These are phyloP conservation scores for Laupala kohalensis DNA, from an alignment of 1,140 invertebrate species.

Conservation along the genomic window DNA sequence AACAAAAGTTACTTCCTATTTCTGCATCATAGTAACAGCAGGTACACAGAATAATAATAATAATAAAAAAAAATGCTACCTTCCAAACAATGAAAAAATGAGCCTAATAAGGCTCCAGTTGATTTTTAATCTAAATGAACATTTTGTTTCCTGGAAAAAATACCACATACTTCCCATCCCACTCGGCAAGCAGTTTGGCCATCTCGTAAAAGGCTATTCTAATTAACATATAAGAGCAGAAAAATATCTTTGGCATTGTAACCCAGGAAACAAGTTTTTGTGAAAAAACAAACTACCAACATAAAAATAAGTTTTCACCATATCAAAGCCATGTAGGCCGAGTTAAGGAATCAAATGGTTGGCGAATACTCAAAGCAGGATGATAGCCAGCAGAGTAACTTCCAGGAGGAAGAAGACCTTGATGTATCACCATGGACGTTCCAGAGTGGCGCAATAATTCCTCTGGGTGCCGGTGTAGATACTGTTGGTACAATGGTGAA, in stretches of 20 bases:
- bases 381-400: slow-evolving; percentile 46
- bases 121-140: background rate
- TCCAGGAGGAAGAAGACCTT: slow-evolving; percentile 37
- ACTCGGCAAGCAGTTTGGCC: background rate
- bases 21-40: background rate
- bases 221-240: background rate
- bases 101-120: background rate
- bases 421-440: slow-evolving; percentile 38
- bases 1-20: background rate
- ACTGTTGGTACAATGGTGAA: slow-evolving; percentile 53
- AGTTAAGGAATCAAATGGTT: slow-evolving; percentile 50
- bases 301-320: background rate
- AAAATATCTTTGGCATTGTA: background rate
- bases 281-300: background rate
- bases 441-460: slow-evolving; percentile 30
- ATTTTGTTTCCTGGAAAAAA: background rate
- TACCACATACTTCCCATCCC: too few species aligned
- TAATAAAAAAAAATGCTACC: background rate
- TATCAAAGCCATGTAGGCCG: slow-evolving; percentile 34
- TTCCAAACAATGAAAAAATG: background rate
- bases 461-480: slow-evolving; percentile 44
- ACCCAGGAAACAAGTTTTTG: background rate
- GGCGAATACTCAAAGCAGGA: slow-evolving; percentile 43
- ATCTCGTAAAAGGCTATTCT: background rate
- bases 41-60: background rate